A percentile compares a stretch with the other conserved stretches of the same genome.
Evolutionary conservation across 2,888 invertebrate species (phyloP).

Genomic region (Synanthedon tipuliformis): DNA sequence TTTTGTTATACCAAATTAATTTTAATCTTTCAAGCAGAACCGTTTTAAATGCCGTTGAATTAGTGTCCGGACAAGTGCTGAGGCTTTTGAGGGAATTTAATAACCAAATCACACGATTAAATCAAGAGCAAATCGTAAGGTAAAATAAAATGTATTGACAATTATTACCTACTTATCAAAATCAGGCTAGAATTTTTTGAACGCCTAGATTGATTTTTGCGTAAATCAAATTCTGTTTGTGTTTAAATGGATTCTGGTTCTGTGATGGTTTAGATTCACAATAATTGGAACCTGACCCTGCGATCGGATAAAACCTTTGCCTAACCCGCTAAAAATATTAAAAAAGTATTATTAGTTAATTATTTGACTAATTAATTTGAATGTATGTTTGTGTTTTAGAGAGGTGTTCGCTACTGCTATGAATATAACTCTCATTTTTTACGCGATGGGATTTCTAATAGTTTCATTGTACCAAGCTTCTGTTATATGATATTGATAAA

Average conservation of each 20-base stretch:
- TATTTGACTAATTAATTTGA: background rate
- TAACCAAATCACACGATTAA: conserved; percentile 19
- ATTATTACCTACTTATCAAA: too few species aligned
- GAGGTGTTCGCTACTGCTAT: conserved; percentile 40
- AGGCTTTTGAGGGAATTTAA: conserved; percentile 15
- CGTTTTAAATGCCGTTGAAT: conserved; percentile 22
- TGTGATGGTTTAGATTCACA: too few species aligned
- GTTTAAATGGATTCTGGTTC: too few species aligned
- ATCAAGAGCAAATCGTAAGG: conserved; percentile 19
- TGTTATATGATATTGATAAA: too few species aligned
- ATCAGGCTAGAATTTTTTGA: too few species aligned
- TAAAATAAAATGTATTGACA: background rate
- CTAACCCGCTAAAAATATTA: too few species aligned
- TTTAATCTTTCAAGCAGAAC: background rate
- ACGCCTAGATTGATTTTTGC: too few species aligned
- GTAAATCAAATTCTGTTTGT: too few species aligned
- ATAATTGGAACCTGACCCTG: too few species aligned
- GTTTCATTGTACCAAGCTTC: conserved; percentile 40
- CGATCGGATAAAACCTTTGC: too few species aligned
- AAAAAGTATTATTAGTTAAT: too few species aligned
- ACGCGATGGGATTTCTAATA: conserved; percentile 46
- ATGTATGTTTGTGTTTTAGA: conserved; percentile 5
- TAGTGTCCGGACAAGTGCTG: conserved; percentile 19
- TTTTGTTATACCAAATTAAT: background rate
- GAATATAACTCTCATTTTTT: conserved; percentile 40